Evolutionary conservation across 1,140 invertebrate species (phyloP).

Genomic region (Aphaenogaster floridana): DNA sequence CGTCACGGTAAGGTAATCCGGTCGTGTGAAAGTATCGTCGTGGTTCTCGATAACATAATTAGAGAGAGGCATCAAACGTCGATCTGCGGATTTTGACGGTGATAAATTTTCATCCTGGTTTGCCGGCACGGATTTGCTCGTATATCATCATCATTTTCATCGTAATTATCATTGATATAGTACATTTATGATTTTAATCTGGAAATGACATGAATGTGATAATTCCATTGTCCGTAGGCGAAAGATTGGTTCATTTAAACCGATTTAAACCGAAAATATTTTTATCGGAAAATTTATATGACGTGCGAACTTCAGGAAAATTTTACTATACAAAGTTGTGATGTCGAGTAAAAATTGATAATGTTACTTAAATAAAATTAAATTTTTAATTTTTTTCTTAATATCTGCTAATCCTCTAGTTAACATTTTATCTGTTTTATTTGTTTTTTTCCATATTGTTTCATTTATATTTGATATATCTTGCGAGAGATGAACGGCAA

Average conservation of each 20-base stretch:
- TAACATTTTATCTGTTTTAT: not conserved
- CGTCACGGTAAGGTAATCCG: constrained; percentile 55
- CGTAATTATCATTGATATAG: not conserved
- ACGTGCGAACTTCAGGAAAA: not conserved
- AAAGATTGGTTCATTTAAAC: not conserved
- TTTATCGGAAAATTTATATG: not conserved
- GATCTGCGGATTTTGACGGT: constrained; percentile 23
- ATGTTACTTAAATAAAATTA: not conserved
- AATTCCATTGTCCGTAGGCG: not conserved
- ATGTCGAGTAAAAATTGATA: not conserved
- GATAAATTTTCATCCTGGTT: constrained; percentile 65
- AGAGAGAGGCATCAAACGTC: constrained; percentile 3
- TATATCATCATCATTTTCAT: constrained; percentile 37
- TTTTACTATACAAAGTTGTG: not conserved
- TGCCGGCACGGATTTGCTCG: constrained; percentile 28
- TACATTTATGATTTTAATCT: constrained; percentile 10
- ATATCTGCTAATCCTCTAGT: not conserved
- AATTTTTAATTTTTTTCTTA: not conserved
- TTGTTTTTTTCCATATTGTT: not conserved
- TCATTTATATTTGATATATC: not conserved
- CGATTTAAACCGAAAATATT: no score
- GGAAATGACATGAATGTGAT: not conserved
- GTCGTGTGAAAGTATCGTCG: constrained; percentile 70
- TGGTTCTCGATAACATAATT: constrained; percentile 70
- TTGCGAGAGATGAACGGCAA: not conserved